phyloP scores from a whole-genome alignment of 2,888 invertebrate species.

The Andrena bucephala region DNA sequence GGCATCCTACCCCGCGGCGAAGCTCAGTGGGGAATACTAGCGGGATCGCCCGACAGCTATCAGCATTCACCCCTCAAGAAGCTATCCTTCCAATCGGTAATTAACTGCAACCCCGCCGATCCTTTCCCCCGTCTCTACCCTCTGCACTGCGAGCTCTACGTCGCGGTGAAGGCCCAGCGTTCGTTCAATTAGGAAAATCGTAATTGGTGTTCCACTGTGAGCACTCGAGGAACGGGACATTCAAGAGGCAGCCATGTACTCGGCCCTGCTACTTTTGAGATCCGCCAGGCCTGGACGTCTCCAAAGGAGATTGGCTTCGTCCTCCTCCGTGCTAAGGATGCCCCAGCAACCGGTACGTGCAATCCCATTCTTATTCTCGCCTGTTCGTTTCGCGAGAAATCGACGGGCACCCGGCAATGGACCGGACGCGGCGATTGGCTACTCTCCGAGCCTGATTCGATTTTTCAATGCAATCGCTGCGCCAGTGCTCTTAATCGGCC shows the following conservation, averaged over 20 bases:
- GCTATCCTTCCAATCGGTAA: conserved; percentile 2
- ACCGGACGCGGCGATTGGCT: conserved; percentile 29
- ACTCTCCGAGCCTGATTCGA: conserved; percentile 19
- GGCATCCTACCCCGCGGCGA: background rate
- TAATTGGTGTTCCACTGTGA: conserved; percentile 33
- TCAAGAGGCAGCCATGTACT: conserved; percentile 73
- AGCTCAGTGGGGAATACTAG: background rate
- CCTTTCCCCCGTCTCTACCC: background rate
- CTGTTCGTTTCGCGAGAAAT: background rate
- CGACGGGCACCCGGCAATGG: conserved; percentile 7
- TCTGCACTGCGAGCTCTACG: background rate
- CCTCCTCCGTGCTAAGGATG: conserved; percentile 80
- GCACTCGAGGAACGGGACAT: background rate
- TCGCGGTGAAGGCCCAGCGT: background rate
- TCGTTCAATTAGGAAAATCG: conserved; percentile 37
- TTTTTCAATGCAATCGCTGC: conserved; percentile 27
- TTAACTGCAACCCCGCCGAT: background rate
- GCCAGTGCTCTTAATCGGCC: conserved; percentile 40
- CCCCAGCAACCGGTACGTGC: conserved; percentile 83
- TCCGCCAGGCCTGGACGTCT: conserved; percentile 63
- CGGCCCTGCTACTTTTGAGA: conserved; percentile 72
- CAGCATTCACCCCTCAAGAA: background rate
- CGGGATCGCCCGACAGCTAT: background rate
- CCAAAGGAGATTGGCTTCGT: conserved; percentile 74
- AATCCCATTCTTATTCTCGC: conserved; percentile 15